Evolutionary conservation across 1,140 invertebrate species (phyloP).

Genomic region (Temnothorax longispinosus): DNA sequence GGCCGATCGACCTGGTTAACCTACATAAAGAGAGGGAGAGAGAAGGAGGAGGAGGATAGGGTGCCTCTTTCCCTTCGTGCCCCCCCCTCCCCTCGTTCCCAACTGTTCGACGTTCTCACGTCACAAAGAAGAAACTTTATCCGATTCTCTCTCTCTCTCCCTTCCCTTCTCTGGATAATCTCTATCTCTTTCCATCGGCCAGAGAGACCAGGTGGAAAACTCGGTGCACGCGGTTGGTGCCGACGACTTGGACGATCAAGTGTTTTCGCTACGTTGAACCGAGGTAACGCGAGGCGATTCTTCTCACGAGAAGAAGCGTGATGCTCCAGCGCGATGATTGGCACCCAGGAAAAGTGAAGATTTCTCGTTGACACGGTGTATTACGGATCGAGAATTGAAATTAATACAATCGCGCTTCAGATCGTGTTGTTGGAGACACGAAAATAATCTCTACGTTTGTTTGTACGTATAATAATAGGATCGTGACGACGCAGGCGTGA

Average conservation of each 20-base stretch:
- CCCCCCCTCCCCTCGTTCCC: background rate
- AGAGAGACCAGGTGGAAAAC: conserved; percentile 53
- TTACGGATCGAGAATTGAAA: background rate
- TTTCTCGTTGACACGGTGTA: background rate
- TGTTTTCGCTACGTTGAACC: conserved; percentile 34
- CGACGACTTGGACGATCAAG: conserved; percentile 37
- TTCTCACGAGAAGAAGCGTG: background rate
- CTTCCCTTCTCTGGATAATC: background rate
- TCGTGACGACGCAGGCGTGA: background rate
- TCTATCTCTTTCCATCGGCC: background rate
- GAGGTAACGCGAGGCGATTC: conserved; percentile 14
- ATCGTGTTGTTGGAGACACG: background rate
- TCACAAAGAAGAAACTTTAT: conserved; percentile 58
- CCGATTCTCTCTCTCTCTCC: conserved; percentile 25
- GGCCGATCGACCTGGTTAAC: conserved; percentile 58
- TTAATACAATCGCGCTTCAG: background rate
- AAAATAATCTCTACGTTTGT: background rate
- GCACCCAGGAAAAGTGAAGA: conserved; percentile 2
- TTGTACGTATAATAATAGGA: background rate
- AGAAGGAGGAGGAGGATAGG: background rate
- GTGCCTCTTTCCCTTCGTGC: background rate
- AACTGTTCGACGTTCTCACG: conserved; percentile 31
- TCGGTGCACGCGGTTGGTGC: background rate
- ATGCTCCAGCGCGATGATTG: conserved; percentile 8
- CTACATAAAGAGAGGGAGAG: conserved; percentile 27